Evolutionary conservation across 2,888 invertebrate species (phyloP).

Genomic region (Epinotia demarniana): DNA sequence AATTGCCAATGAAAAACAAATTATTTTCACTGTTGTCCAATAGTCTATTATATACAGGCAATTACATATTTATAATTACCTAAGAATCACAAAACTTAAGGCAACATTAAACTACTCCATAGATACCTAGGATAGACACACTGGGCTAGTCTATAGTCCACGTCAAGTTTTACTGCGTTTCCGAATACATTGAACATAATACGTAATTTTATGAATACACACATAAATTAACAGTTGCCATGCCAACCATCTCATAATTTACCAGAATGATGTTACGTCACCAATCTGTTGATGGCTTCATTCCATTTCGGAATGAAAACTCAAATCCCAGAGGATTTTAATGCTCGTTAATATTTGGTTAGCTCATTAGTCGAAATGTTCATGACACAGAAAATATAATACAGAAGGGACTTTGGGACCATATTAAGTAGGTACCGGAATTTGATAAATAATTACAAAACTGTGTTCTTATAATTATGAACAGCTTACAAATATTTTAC

Average conservation of each 20-base stretch:
- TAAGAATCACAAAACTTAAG: too few relatives aligned
- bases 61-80: too few relatives aligned
- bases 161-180: too few relatives aligned
- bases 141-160: too few relatives aligned
- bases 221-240: background rate
- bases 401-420: background rate
- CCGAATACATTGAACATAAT: background rate
- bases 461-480: too few relatives aligned
- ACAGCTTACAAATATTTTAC: too few relatives aligned
- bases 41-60: too few relatives aligned
- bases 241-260: background rate
- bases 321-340: conserved; percentile 19
- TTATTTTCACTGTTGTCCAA: too few relatives aligned
- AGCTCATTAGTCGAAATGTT: conserved; percentile 24
- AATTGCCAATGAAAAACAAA: too few relatives aligned
- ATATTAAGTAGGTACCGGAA: background rate
- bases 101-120: too few relatives aligned
- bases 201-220: background rate
- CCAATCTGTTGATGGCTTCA: conserved; percentile 19
- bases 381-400: conserved; percentile 7
- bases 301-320: conserved; percentile 34
- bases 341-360: conserved; percentile 33
- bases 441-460: background rate
- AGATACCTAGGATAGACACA: too few relatives aligned
- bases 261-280: conserved; percentile 14